Conservation (phyloP, 2,797 vertebrate species). For the Sternarchorhynchus goeldii region DNA sequence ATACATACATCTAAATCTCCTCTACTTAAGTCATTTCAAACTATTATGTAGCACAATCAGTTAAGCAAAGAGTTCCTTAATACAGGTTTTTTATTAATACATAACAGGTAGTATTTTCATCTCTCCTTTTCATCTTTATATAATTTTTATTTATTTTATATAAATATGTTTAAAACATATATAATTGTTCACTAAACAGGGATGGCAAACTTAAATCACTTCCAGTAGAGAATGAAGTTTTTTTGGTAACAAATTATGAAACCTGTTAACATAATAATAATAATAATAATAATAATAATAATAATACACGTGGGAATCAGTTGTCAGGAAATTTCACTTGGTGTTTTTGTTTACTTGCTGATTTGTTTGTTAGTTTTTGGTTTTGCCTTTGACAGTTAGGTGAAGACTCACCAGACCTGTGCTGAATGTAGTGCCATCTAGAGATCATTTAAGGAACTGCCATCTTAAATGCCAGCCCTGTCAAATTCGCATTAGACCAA, state of each 20-base stretch:
- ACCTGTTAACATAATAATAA: too few relatives aligned
- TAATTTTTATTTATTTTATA: too few relatives aligned
- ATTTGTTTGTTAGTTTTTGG: neutral
- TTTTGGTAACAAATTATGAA: too few relatives aligned
- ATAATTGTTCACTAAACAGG: too few relatives aligned
- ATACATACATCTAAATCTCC: neutral
- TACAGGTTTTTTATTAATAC: conserved; percentile 22
- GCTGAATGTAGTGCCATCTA: conserved; percentile 53
- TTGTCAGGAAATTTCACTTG: too few relatives aligned
- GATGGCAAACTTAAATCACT: too few relatives aligned
- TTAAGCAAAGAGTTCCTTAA: conserved; percentile 30
- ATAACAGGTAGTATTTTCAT: conserved; percentile 15
- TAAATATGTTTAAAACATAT: too few relatives aligned
- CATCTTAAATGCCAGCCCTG: conserved; percentile 13
- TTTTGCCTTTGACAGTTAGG: neutral
- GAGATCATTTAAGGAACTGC: conserved; percentile 39
- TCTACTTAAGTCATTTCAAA: conserved; percentile 28
- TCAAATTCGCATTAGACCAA: conserved; percentile 18
- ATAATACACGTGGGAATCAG: too few relatives aligned
- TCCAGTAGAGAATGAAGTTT: too few relatives aligned
- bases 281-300: too few relatives aligned
- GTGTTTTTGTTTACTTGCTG: too few relatives aligned
- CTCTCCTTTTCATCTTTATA: neutral
- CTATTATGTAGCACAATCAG: conserved; percentile 33
- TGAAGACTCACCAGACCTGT: neutral